Evolutionary conservation across 2,113 vertebrate species (phyloP).

Genomic region (Pogonocichla stellata): DNA sequence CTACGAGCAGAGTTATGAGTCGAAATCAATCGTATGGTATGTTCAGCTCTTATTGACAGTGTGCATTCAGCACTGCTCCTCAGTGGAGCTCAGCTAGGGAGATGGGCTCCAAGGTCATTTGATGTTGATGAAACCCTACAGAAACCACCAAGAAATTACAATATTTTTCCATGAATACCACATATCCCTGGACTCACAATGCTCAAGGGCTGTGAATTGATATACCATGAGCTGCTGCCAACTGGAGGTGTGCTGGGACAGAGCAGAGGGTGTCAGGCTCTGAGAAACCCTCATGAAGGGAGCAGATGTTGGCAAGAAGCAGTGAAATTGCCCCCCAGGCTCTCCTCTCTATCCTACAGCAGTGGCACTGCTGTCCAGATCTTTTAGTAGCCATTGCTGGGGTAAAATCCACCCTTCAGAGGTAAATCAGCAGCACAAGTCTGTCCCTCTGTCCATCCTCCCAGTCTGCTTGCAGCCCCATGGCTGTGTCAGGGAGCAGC

Average conservation of each 20-base stretch:
- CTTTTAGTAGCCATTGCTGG: not conserved
- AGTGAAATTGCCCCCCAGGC: not conserved
- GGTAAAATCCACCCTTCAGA: not conserved
- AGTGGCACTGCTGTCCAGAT: not conserved
- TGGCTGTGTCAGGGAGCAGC: not conserved
- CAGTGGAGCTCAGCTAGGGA: not conserved
- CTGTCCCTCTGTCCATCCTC: not conserved
- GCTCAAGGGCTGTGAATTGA: not conserved
- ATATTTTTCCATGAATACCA: not conserved
- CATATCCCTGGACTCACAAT: not conserved
- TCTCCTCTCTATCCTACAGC: not conserved
- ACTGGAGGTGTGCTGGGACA: not conserved
- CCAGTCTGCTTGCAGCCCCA: rapidly evolving
- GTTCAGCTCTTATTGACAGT: not conserved
- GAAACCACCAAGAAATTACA: not conserved
- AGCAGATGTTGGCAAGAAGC: not conserved
- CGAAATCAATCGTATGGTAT: not conserved
- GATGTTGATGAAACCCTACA: not conserved
- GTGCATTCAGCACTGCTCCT: not conserved
- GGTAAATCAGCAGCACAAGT: not conserved
- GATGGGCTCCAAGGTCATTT: not conserved
- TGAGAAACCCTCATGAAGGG: not conserved
- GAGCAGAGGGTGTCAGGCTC: not conserved
- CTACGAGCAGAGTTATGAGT: not conserved
- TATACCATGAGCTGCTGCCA: not conserved